Percentiles rank a stretch among this genome's conserved stretches.
Evolutionary conservation across 2,797 vertebrate genomes (phyloP).

Genomic region (Enteromius mattozi): DNA sequence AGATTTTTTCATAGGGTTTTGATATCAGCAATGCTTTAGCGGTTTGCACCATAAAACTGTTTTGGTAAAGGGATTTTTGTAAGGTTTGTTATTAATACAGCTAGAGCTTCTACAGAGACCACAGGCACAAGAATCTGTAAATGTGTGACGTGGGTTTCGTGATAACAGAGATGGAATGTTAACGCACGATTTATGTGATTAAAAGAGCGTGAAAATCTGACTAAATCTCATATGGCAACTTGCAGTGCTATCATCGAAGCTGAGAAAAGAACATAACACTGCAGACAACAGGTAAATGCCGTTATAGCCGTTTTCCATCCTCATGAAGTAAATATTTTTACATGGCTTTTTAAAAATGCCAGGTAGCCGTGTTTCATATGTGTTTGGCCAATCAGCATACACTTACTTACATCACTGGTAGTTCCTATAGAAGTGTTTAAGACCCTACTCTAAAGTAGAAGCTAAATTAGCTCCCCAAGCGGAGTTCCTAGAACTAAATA

Average conservation of each 20-base stretch:
- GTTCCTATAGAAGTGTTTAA: background rate
- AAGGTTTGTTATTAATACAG: background rate
- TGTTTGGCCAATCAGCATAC: background rate
- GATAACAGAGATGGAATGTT: conserved; percentile 1
- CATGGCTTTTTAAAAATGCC: background rate
- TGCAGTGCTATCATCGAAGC: background rate
- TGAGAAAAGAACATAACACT: background rate
- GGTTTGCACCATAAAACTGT: background rate
- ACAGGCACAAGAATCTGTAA: background rate
- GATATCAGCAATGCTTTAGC: background rate
- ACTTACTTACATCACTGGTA: background rate
- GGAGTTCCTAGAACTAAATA: too few species aligned
- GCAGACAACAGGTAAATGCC: background rate
- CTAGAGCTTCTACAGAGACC: background rate
- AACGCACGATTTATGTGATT: background rate
- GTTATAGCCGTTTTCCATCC: background rate
- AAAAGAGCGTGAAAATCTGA: background rate
- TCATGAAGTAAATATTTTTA: background rate
- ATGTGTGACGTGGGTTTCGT: background rate
- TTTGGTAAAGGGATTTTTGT: background rate
- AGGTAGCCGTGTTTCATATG: background rate
- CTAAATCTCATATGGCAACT: background rate
- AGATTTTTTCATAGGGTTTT: background rate
- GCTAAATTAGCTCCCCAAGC: too few species aligned
- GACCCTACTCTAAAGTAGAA: background rate